Conservation (phyloP, 2,113 vertebrate genomes). For the Malurus melanocephalus region DNA sequence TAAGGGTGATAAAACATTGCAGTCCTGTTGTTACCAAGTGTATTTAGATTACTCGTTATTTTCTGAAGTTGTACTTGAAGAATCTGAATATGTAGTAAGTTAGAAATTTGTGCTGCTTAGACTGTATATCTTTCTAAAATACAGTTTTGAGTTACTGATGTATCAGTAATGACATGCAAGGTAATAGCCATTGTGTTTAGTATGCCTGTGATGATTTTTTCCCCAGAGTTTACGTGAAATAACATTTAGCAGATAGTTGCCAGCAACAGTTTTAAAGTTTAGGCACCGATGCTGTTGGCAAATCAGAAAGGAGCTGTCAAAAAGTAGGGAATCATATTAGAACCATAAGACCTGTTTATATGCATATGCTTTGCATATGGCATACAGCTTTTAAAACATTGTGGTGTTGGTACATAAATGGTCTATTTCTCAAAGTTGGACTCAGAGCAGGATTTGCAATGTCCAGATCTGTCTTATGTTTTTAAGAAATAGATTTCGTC, state of each 20-base stretch:
- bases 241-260: background rate
- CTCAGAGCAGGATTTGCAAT: background rate
- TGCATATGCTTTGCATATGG: background rate
- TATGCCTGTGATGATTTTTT: background rate
- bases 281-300: background rate
- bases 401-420: background rate
- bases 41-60: background rate
- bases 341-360: background rate
- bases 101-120: background rate
- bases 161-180: background rate
- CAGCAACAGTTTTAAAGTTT: background rate
- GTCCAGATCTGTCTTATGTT: background rate
- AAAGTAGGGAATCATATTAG: background rate
- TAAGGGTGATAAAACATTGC: background rate
- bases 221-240: background rate
- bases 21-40: background rate
- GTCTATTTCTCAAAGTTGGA: background rate
- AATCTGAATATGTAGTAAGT: background rate
- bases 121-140: background rate
- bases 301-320: background rate
- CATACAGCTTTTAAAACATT: background rate
- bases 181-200: background rate
- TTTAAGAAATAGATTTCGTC: background rate
- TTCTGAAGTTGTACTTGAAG: background rate
- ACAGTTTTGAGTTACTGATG: background rate